phyloP scores from a whole-genome alignment of 2,113 vertebrate species.

The Muntiacus muntjak region DNA sequence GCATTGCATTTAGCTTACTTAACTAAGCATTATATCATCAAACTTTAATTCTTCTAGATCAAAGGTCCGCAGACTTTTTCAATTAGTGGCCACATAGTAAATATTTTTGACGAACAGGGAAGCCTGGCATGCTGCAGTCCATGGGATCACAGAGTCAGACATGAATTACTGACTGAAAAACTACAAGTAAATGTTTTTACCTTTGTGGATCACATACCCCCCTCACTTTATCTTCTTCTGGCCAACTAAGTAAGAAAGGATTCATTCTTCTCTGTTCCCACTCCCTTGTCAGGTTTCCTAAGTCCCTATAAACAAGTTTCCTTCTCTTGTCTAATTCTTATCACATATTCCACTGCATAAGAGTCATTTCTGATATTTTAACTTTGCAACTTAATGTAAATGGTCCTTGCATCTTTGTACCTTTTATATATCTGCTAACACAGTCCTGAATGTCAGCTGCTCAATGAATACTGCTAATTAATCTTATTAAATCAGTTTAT shows the following conservation, averaged over 20 bases:
- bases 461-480: background rate
- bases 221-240: background rate
- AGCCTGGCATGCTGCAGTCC: background rate
- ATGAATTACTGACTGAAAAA: background rate
- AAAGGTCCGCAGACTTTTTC: background rate
- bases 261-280: accelerated
- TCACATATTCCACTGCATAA: background rate
- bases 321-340: background rate
- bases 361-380: background rate
- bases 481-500: background rate
- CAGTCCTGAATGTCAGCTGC: background rate
- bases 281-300: background rate
- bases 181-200: background rate
- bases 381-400: background rate
- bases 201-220: background rate
- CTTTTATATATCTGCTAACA: background rate
- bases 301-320: background rate
- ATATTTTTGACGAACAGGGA: background rate
- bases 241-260: background rate
- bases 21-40: background rate
- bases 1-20: background rate
- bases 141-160: background rate
- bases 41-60: background rate
- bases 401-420: background rate
- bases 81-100: background rate